Base-by-base conservation (phyloP, 2,113 vertebrate species). In the Sialia sialis region DNA sequence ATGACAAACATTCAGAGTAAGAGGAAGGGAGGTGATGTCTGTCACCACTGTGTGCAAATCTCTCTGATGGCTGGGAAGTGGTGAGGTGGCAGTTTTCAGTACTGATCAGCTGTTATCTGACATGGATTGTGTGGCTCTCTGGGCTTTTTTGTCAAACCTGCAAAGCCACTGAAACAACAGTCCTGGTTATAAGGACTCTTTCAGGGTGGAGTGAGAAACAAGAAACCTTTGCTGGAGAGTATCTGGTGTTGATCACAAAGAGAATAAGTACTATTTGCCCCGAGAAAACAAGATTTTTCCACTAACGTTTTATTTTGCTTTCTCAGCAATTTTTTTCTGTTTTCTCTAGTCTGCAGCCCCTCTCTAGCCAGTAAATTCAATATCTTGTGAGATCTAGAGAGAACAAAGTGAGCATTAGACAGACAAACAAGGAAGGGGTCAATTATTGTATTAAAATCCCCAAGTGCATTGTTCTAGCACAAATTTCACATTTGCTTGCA, bases 401-500 rank as follows among this genome's bases (percentile, higher is more conserved):
- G 96, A 96, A 95, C 90, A 96, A 96, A 97, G 93, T 86, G 78
- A 95, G 83, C 44, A 34, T 91, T 93, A 95, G 90, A 74, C 85
- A 90, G 92, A 94, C 92, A 95, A 97, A 97, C 72, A 90, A 85
- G 92, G 85, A 95, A 95, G 72, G 90, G 93, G 90, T 94, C 93
- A 88, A 94, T 96, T 95, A 94, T 41, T 96, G 60, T 85, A 92
- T 90, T 93, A 86, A 93, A 96, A 97, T 94, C 92, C 93, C 92
- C 93, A 63, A 95, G 94, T 90, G 90, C 64, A 59, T 93, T 95
- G 93, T 96, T 96, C 87, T 94, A 96, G 94, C 92, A 96, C 75
- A 96, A 95, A 96, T 95, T 93, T 95, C 93, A 88, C 92, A 95
- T 95, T 95, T 88, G 90, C 72, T 93, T 90, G 85, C 0, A 36